A percentile compares a stretch with the other conserved stretches of the same genome.
Conservation (phyloP, 2,113 vertebrate species). For the Hucho hucho region DNA sequence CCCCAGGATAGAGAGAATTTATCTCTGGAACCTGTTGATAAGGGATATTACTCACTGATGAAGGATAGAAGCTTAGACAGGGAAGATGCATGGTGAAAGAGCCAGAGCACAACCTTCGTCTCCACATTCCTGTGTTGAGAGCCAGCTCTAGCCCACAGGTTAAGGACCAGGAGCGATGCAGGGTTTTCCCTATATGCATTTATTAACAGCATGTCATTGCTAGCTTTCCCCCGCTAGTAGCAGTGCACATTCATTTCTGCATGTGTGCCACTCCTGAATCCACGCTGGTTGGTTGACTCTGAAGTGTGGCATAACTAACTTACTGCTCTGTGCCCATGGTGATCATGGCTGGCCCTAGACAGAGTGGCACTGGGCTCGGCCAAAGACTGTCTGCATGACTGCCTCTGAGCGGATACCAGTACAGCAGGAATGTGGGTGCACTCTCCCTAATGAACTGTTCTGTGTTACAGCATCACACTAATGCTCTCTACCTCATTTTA, state of each 20-base stretch:
- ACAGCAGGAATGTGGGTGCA: constrained; percentile 59
- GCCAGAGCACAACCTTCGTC: too few relatives aligned
- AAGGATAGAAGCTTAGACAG: too few relatives aligned
- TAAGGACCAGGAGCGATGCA: too few relatives aligned
- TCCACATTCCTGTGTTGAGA: too few relatives aligned
- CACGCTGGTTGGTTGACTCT: neutral
- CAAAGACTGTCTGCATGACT: constrained; percentile 64
- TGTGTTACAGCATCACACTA: constrained; percentile 32
- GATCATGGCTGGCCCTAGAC: constrained; percentile 34
- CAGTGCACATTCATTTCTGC: neutral
- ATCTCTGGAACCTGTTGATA: too few relatives aligned
- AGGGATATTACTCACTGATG: too few relatives aligned
- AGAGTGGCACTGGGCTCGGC: constrained; percentile 53
- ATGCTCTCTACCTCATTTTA: constrained; percentile 48
- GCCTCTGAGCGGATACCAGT: constrained; percentile 50
- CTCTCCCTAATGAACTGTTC: neutral
- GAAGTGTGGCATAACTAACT: neutral
- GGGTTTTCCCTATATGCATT: too few relatives aligned
- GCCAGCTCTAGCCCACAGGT: too few relatives aligned
- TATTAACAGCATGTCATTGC: too few relatives aligned
- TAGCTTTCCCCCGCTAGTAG: too few relatives aligned
- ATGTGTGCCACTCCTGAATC: neutral
- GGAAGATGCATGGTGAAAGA: too few relatives aligned
- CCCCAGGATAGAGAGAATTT: neutral
- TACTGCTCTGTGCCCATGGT: constrained; percentile 14